Evolutionary conservation across 2,888 invertebrate genomes (phyloP), one percentile per base, ranked within the genome.

Genomic region (Amblyjoppa proteus): DNA sequence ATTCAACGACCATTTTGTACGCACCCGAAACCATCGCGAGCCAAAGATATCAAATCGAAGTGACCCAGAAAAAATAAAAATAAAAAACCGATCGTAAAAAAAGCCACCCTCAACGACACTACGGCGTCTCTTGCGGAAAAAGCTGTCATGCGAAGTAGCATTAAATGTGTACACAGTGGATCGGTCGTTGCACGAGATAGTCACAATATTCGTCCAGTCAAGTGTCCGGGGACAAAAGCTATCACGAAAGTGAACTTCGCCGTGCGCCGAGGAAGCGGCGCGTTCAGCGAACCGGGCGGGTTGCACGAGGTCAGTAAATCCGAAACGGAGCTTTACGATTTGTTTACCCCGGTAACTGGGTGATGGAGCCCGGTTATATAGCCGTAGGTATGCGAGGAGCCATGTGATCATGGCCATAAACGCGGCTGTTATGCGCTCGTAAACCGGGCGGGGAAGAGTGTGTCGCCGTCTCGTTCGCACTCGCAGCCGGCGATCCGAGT

Each of bases 351-450:
- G 88, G 91, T 84, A 87, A 92, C 90, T 93, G 93, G 93, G 93
- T 93, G 93, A 93, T 91, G 91, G 93, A 91, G 90, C 89, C 90
- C 89, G 91, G 91, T 92, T 93, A 92, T 92, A 92, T 90, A 91
- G 92, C 91, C 91, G 90, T 92, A 92, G 93, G 92, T 93, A 93
- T 93, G 93, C 92, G 91, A 77, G 68, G 91, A 90, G 91, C 93
- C 93, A 93, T 92, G 93, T 92, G 93, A 94, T 93, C 93, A 91
- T 91, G 91, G 92, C 93, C 93, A 93, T 94, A 94, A 94, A 94
- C 93, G 94, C 92, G 92, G 91, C 93, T 93, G 93, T 93, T 93
- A 93, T 93, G 93, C 92, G 92, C 94, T 94, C 94, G 94, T 94
- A 93, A 94, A 94, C 90, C 91, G 92, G 89, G 90, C 89, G 83